A percentile compares a stretch with the other conserved stretches of the same genome.
These are phyloP conservation scores for Nephila pilipes DNA, from an alignment of 1,140 invertebrate genomes.

Conservation along the genomic window DNA sequence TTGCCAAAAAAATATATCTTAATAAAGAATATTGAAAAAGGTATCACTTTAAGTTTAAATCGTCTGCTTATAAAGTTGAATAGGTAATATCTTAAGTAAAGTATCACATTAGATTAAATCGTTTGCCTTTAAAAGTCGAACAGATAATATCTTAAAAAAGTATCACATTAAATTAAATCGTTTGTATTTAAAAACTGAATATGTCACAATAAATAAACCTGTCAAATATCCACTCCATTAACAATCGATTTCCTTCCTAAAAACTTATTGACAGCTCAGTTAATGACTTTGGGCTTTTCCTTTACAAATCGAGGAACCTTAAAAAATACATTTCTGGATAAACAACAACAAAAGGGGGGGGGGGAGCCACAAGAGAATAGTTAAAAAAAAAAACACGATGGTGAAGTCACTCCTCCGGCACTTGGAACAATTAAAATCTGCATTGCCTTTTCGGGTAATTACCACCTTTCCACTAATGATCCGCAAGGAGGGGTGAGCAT, in stretches of 20 bases:
- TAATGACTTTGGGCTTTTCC: neutral
- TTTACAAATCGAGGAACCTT: neutral
- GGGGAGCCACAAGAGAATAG: neutral
- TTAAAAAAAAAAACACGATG: neutral
- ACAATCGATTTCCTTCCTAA: neutral
- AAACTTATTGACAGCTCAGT: slow-evolving; percentile 16
- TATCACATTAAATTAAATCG: too few species aligned
- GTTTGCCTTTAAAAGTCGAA: too few species aligned
- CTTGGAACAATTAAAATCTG: slow-evolving; percentile 55
- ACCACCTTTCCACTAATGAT: slow-evolving; percentile 31
- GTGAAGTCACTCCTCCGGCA: neutral
- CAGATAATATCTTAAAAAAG: too few species aligned
- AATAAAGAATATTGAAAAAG: too few species aligned
- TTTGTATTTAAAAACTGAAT: too few species aligned
- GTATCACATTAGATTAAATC: too few species aligned
- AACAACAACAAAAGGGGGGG: neutral
- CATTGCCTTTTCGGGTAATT: slow-evolving; percentile 46
- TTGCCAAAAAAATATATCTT: too few species aligned
- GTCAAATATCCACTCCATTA: slow-evolving; percentile 2
- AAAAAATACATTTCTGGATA: neutral
- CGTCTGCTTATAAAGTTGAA: too few species aligned
- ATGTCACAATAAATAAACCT: neutral
- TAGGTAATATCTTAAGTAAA: too few species aligned
- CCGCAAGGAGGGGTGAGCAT: slow-evolving; percentile 32
- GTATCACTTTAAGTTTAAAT: too few species aligned